Evolutionary conservation across 2,888 invertebrate species (phyloP), one percentile per base, ranked within the genome.

Genomic region (Omphaloscelis lunosa): DNA sequence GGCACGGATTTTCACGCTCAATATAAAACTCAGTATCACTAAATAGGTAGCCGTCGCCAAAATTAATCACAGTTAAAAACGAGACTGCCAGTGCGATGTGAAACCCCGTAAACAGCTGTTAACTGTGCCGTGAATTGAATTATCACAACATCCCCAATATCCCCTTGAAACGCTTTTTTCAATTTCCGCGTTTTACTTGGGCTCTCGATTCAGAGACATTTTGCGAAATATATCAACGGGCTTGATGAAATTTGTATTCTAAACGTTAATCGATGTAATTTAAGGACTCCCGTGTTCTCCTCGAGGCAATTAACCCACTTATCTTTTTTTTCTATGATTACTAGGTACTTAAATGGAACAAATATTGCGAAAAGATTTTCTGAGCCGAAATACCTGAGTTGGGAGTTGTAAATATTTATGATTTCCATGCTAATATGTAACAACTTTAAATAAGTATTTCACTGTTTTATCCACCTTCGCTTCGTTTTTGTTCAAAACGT

Each of bases 41-140:
- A 86, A 86, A 84, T 72, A 88, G 77, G 78, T 86, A 79, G 73
- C 73, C 71, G 74, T 77, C 76, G 7, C 53, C 77, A 34, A 74
- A 86, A 88, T 83, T 83, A 88, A 83, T 88, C 81, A 82, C 82
- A 80, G 80, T 85, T 80, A 79, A 87, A 85, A 83, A 67, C 70
- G 77, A 71, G 75, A 72, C 76, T 85, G 83, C 77, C 87, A 72
- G 70, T 79, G 66, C 69, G 75, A 83, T 77, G 77, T 87, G 77
- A 84, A 89, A 83, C 84, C 83, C 85, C 86, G 84, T 90, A 88
- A 91, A 90, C 87, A 89, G 87, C 83, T 87, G 90, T 89, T 90
- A 89, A 84, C 86, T 87, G 79, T 79, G 83, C 86, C 84, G 87
- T 86, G 78, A 89, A 92, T 91, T 89, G 85, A 91, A 91, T 92